A percentile compares a stretch with the other conserved stretches of the same genome.
Evolutionary conservation across 2,888 invertebrate genomes (phyloP).

Genomic region (Temnothorax ravouxi): DNA sequence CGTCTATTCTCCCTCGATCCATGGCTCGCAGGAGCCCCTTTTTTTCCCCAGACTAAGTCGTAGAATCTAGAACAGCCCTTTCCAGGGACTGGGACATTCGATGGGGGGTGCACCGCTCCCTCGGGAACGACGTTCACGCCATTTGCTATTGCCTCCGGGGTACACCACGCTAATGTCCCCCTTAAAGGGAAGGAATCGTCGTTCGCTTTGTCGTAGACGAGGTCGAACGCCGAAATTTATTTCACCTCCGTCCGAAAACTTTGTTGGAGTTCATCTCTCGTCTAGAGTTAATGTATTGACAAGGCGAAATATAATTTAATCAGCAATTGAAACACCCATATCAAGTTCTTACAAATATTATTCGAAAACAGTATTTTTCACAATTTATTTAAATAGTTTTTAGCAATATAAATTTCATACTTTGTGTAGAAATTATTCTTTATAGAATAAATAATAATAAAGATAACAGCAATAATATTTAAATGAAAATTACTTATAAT

Average conservation of each 20-base stretch:
- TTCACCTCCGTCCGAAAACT: slow-evolving; percentile 37
- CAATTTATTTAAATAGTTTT: background rate
- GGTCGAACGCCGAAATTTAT: slow-evolving; percentile 46
- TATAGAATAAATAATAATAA: background rate
- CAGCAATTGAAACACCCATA: background rate
- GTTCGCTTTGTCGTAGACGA: slow-evolving; percentile 32
- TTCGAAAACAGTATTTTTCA: background rate
- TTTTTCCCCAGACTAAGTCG: slow-evolving; percentile 34
- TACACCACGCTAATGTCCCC: slow-evolving; percentile 58
- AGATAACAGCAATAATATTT: background rate
- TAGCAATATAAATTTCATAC: background rate
- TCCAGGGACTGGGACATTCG: background rate
- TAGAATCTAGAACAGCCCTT: slow-evolving; percentile 48
- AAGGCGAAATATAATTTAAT: slow-evolving; percentile 52
- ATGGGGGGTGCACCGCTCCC: slow-evolving; percentile 57
- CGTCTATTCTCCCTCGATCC: slow-evolving; percentile 54
- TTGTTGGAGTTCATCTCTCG: slow-evolving; percentile 48
- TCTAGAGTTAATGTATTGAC: slow-evolving; percentile 53
- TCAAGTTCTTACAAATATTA: background rate
- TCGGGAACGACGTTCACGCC: slow-evolving; percentile 68
- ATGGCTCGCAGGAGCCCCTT: slow-evolving; percentile 31
- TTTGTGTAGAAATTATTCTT: background rate
- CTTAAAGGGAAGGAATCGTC: slow-evolving; percentile 61
- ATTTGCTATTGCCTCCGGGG: slow-evolving; percentile 56
- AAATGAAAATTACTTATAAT: background rate